phyloP scores from a whole-genome alignment of 2,113 vertebrate species.

The Xiphophorus couchianus region DNA sequence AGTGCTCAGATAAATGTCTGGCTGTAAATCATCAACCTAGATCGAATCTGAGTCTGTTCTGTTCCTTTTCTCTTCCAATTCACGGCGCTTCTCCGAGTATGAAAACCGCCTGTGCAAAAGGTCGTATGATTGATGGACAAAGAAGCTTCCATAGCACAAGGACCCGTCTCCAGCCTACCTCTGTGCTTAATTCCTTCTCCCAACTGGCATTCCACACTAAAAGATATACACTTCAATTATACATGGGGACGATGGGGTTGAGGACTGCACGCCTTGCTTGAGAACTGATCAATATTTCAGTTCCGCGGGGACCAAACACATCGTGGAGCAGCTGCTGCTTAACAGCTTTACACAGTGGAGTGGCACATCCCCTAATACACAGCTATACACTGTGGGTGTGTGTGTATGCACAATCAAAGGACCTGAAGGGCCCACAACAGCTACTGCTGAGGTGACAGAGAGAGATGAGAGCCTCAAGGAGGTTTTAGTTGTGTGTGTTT shows the following conservation, averaged over 20 bases:
- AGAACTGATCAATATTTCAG: conserved; percentile 78
- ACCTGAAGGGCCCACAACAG: conserved; percentile 49
- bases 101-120: conserved; percentile 46
- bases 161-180: conserved; percentile 59
- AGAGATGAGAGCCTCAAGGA: conserved; percentile 48
- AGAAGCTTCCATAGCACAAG: conserved; percentile 50
- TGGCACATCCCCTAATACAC: conserved; percentile 53
- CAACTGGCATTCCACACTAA: conserved; percentile 55
- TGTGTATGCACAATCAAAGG: conserved; percentile 30
- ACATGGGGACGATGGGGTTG: conserved; percentile 53
- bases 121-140: conserved; percentile 63
- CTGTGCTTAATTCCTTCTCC: conserved; percentile 58
- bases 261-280: conserved; percentile 44
- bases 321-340: conserved; percentile 70
- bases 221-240: conserved; percentile 75
- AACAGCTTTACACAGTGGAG: conserved; percentile 72
- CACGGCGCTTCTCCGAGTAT: conserved; percentile 32
- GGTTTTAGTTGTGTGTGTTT: conserved; percentile 34
- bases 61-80: conserved; percentile 36
- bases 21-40: conserved; percentile 39
- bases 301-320: conserved; percentile 71
- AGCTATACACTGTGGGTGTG: conserved; percentile 42
- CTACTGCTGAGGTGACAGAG: conserved; percentile 48
- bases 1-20: conserved; percentile 36
- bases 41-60: conserved; percentile 25